Evolutionary conservation across 2,797 vertebrate genomes (phyloP), one percentile per base, ranked within the genome.

Genomic region (Neosalanx taihuensis): DNA sequence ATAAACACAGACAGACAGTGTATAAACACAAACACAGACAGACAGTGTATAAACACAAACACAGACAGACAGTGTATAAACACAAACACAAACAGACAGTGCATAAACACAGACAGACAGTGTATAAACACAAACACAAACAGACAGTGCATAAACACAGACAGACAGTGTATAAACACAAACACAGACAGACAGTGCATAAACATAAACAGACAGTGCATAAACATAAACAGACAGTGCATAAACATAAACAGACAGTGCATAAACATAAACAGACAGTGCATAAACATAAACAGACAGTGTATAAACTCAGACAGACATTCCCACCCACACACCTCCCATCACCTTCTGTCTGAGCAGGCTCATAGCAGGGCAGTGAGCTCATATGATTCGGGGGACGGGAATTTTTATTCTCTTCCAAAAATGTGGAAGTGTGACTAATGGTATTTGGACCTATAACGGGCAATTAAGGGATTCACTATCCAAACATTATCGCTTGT

Each of bases 401-500:
- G n/a, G 30, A 17, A 15, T 31, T 63, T 60, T 56, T 56, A 56
- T 61, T 80, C 67, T 72, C 67, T 70, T 72, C 30, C 30, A 67
- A 66, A 71, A 73, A 79, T 75, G 67, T 72, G 59, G 69, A 80
- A 70, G 66, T 83, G 67, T 87, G 76, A 85, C 76, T 83, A 82
- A 84, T 78, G 73, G 61, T 74, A 75, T 86, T 80, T 81, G 68
- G 76, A 84, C 67, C 78, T 85, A 83, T 72, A 79, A 79, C 71
- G 72, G 72, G 62, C 73, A 89, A 87, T 87, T 89, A 88, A 83
- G 78, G 77, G 76, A 89, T 77, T 83, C 72, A 79, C 85, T 87
- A 78, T 79, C 74, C 81, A 88, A 88, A 89, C 81, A 88, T 78
- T 76, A 83, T 86, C 77, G 73, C 79, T 77, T 76, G 73, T 85